phyloP scores from a whole-genome alignment of 1,140 invertebrate species.

The Archivesica marissinica region DNA sequence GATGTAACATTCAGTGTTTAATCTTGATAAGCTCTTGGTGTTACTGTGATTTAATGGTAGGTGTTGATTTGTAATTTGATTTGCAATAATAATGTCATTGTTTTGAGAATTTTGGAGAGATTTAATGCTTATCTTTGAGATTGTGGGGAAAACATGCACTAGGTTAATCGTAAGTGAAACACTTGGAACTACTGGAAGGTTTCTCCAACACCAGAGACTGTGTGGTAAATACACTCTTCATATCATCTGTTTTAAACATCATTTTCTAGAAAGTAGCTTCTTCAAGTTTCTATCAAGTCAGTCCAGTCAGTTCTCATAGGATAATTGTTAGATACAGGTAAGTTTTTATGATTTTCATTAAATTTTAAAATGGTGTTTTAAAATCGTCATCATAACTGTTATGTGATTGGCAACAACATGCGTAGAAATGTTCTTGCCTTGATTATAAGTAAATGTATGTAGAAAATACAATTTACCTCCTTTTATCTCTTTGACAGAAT shows the following conservation, averaged over 20 bases:
- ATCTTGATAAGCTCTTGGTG: background rate
- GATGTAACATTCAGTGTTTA: no score
- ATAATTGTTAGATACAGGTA: background rate
- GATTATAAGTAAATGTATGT: no score
- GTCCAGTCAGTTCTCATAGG: background rate
- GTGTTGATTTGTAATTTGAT: slow-evolving; percentile 24
- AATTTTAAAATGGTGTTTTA: no score
- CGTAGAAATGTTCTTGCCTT: no score
- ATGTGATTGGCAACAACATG: no score
- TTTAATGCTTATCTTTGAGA: slow-evolving; percentile 21
- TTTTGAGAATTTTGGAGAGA: slow-evolving; percentile 22
- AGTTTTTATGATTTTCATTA: background rate
- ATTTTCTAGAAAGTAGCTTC: background rate
- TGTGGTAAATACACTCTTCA: background rate
- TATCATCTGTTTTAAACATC: background rate
- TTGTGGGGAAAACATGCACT: slow-evolving; percentile 18
- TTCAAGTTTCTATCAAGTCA: background rate
- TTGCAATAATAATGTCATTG: slow-evolving; percentile 32
- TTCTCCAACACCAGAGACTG: background rate
- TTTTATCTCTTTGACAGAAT: no score
- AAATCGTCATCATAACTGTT: no score
- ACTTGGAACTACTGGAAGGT: slow-evolving; percentile 27
- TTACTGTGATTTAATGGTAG: slow-evolving; percentile 3
- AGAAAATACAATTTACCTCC: no score
- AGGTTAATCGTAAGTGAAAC: slow-evolving; percentile 21